phyloP scores from a whole-genome alignment of 2,888 invertebrate species.

The Eugnorisma glareosa region DNA sequence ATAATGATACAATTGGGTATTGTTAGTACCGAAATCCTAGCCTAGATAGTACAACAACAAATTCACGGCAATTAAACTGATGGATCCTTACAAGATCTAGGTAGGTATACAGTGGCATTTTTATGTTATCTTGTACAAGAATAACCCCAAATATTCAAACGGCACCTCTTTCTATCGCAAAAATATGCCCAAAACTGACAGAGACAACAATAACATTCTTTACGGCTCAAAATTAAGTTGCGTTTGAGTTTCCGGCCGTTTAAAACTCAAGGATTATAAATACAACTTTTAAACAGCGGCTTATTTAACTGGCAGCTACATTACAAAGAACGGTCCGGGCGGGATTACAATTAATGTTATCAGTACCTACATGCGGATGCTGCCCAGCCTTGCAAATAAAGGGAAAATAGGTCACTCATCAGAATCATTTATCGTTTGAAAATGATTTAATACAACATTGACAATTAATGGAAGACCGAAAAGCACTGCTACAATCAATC shows the following conservation, averaged over 20 bases:
- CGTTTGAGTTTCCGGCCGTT: not conserved
- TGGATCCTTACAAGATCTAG: not conserved
- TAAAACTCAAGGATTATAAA: conserved; percentile 29
- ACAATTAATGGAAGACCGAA: not conserved
- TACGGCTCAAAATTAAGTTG: not conserved
- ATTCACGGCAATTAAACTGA: not conserved
- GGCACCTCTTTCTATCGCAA: not conserved
- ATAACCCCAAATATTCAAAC: not conserved
- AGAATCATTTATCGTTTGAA: conserved; percentile 13
- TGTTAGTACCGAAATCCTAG: not conserved
- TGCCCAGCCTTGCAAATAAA: conserved; percentile 32
- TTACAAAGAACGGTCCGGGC: conserved; percentile 23
- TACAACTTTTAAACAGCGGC: conserved; percentile 31
- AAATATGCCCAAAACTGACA: not conserved
- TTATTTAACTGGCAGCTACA: conserved; percentile 35
- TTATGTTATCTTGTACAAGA: no score
- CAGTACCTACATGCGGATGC: conserved; percentile 12
- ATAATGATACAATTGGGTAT: not conserved
- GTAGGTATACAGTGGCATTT: not conserved
- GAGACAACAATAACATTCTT: not conserved
- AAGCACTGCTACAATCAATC: not conserved
- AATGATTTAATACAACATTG: conserved; percentile 6
- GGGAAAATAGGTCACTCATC: conserved; percentile 26
- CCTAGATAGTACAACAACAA: not conserved
- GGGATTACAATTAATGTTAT: conserved; percentile 41